Evolutionary conservation across 2,797 vertebrate genomes (phyloP).

Genomic region (Oreortyx pictus): DNA sequence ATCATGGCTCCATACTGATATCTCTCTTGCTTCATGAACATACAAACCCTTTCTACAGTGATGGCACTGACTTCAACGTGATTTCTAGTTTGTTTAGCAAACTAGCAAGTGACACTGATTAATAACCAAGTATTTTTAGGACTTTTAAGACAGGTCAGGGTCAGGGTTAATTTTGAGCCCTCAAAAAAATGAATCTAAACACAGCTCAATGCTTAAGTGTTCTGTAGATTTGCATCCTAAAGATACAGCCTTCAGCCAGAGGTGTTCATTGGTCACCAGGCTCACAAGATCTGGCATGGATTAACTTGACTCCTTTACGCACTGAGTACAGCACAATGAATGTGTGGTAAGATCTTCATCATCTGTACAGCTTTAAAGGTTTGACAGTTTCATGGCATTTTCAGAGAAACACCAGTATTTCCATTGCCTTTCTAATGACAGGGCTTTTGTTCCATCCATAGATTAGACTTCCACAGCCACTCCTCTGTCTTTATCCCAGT

Average conservation of each 20-base stretch:
- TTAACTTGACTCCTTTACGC: neutral
- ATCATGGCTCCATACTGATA: neutral
- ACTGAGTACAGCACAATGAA: neutral
- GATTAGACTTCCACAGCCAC: neutral
- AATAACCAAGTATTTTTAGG: neutral
- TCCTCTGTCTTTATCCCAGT: neutral
- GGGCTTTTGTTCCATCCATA: neutral
- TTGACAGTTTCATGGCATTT: slow-evolving; percentile 23
- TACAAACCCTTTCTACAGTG: neutral
- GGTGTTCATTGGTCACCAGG: neutral
- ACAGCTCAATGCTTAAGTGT: neutral
- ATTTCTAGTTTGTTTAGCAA: neutral
- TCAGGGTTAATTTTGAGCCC: neutral
- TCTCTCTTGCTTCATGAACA: neutral
- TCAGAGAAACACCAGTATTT: neutral
- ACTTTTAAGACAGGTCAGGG: neutral
- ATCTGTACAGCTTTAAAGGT: neutral
- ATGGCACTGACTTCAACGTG: neutral
- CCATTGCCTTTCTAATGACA: neutral
- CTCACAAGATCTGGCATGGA: neutral
- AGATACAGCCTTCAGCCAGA: neutral
- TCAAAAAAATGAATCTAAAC: neutral
- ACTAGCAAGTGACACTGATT: neutral
- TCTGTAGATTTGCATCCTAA: neutral
- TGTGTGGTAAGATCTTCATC: neutral